A percentile compares a stretch with the other conserved stretches of the same genome.
These are phyloP conservation scores for Hirtodrosophila trivittata DNA, from an alignment of 2,888 invertebrate genomes.

Conservation along the genomic window DNA sequence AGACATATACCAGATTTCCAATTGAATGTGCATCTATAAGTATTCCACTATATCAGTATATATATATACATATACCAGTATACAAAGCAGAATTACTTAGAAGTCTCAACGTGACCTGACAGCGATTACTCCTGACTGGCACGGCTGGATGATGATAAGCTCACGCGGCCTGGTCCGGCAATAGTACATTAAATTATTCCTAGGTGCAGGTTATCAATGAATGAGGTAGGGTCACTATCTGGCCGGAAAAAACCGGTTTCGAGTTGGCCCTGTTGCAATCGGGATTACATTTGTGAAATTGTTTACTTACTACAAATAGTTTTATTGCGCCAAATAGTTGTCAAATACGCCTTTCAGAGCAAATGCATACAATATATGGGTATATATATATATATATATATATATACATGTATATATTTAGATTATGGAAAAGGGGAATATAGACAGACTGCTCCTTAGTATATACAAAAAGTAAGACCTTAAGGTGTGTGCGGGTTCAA, in stretches of 20 bases:
- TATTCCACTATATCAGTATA: constrained; percentile 3
- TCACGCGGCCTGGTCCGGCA: constrained; percentile 32
- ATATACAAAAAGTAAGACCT: too few species aligned
- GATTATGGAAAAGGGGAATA: too few species aligned
- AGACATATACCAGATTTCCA: constrained; percentile 26
- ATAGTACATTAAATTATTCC: constrained; percentile 60
- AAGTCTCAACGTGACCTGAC: constrained; percentile 19
- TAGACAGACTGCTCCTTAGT: too few species aligned
- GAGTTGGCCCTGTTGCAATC: constrained; percentile 40
- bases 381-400: too few species aligned
- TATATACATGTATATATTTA: too few species aligned
- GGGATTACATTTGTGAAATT: constrained; percentile 52
- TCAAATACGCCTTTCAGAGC: too few species aligned
- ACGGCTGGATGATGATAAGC: constrained; percentile 47
- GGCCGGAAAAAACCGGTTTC: constrained; percentile 53
- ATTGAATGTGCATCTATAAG: constrained; percentile 12
- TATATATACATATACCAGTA: constrained; percentile 4
- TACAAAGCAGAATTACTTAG: constrained; percentile 3
- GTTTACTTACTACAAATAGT: constrained; percentile 33
- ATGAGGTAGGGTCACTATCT: constrained; percentile 37
- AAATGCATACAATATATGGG: too few species aligned
- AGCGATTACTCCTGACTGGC: neutral
- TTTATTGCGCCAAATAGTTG: constrained; percentile 5
- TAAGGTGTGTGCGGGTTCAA: too few species aligned
- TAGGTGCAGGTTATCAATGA: constrained; percentile 57